These are phyloP conservation scores for Aphodius granarius DNA, from an alignment of 2,888 invertebrate species.

Conservation along the genomic window DNA sequence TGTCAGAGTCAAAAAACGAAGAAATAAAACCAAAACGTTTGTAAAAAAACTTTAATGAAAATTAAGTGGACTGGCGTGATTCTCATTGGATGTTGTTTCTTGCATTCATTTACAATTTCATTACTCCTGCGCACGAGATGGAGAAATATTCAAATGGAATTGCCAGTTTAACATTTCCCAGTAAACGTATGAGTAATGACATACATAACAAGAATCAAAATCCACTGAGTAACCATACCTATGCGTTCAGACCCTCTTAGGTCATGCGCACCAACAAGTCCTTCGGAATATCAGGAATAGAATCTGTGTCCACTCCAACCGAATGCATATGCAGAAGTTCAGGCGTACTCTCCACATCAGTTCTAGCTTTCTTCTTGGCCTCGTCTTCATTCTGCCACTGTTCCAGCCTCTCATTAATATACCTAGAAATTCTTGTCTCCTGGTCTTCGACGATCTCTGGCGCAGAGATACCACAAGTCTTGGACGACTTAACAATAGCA, in stretches of 20 bases:
- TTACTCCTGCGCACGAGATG: not conserved
- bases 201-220: not conserved
- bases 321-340: not conserved
- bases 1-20: not conserved
- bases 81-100: not conserved
- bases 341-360: not conserved
- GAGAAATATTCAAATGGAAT: not conserved
- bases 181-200: not conserved
- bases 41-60: not conserved
- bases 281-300: not conserved
- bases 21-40: not conserved
- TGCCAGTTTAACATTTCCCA: not conserved
- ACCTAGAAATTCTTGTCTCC: not conserved
- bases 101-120: not conserved
- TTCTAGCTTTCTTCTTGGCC: not conserved
- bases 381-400: conserved; percentile 2
- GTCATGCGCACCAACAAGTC: not conserved
- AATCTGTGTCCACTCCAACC: not conserved
- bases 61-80: not conserved
- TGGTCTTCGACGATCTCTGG: not conserved
- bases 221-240: not conserved
- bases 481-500: not conserved
- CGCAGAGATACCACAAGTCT: not conserved
- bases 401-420: not conserved
- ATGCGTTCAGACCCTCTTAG: not conserved